Conservation (phyloP, 2,888 invertebrate species). For the Agrochola litura region DNA sequence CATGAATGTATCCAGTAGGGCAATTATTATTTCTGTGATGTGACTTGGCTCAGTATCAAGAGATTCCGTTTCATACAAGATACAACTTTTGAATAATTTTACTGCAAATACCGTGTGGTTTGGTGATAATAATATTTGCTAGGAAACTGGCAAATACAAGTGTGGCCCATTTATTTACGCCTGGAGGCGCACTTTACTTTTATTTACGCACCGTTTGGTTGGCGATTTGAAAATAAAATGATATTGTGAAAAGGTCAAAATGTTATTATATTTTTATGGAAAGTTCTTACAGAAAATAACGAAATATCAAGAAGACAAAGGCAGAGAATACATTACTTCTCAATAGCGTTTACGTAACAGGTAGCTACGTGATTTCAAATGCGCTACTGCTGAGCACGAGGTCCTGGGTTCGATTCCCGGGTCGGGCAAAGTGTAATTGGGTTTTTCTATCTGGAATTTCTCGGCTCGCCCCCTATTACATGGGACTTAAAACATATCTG, state of each 20-base stretch:
- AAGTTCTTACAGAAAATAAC: background rate
- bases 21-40: constrained; percentile 32
- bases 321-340: background rate
- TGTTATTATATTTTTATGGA: constrained; percentile 2
- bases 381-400: too few relatives aligned
- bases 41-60: constrained; percentile 52
- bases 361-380: too few relatives aligned
- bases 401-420: too few relatives aligned
- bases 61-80: constrained; percentile 42
- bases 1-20: constrained; percentile 22
- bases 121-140: constrained; percentile 36
- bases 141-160: constrained; percentile 30
- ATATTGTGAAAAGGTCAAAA: constrained; percentile 19
- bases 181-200: constrained; percentile 20
- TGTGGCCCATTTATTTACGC: constrained; percentile 18
- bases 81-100: constrained; percentile 54
- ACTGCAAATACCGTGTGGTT: constrained; percentile 29
- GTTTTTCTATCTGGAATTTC: too few relatives aligned
- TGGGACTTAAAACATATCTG: too few relatives aligned
- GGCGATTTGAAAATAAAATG: constrained; percentile 28
- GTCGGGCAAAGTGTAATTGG: too few relatives aligned
- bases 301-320: background rate
- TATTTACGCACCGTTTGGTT: constrained; percentile 20
- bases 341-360: background rate
- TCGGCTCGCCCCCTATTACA: too few relatives aligned